A percentile compares a stretch with the other conserved stretches of the same genome.
These are phyloP conservation scores for Cladopsammia gracilis DNA, from an alignment of 64 coral and sea anemone species.

Conservation along the genomic window DNA sequence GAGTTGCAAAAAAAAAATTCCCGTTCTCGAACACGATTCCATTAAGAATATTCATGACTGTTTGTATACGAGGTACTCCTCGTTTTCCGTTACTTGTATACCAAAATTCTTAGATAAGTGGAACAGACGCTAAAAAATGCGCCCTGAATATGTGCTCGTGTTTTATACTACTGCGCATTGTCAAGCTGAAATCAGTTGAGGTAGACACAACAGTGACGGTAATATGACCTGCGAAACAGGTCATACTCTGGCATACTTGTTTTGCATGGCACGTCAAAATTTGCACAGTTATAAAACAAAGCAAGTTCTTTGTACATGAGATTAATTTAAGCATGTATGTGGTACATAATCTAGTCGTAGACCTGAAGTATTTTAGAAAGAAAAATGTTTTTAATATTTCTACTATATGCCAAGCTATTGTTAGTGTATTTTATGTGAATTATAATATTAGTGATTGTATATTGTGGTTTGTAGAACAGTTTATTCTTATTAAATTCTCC, in stretches of 20 bases:
- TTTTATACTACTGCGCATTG: no score
- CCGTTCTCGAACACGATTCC: no score
- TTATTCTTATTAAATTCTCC: background rate
- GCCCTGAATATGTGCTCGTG: no score
- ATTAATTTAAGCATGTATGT: background rate
- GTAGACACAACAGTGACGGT: no score
- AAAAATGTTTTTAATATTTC: background rate
- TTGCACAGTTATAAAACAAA: background rate
- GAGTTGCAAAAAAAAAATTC: no score
- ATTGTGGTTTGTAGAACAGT: background rate
- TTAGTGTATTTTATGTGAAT: background rate
- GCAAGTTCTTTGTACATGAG: background rate
- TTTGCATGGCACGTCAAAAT: background rate
- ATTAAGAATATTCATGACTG: no score
- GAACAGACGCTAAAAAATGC: no score
- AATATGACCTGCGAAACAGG: no score
- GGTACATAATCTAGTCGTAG: background rate
- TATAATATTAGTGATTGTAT: background rate
- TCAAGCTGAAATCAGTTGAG: no score
- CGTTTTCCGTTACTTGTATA: no score
- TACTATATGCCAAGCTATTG: background rate
- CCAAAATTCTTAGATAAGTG: no score
- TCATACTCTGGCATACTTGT: background rate
- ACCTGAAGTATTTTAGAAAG: background rate
- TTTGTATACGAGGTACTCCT: no score